These are phyloP conservation scores for Neodon shergylaensis DNA, from an alignment of 2,113 vertebrate species.

Conservation along the genomic window DNA sequence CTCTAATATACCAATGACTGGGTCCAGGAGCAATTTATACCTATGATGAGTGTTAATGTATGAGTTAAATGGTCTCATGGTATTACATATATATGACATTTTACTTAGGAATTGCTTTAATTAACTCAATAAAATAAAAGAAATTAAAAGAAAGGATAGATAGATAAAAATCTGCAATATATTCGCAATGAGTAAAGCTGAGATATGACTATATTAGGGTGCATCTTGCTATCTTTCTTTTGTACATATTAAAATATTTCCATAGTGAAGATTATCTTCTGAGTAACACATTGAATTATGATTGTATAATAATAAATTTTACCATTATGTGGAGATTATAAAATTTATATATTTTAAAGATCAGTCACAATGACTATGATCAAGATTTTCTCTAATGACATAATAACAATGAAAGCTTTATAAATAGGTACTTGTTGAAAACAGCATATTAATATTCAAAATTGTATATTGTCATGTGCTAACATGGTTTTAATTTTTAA, in stretches of 20 bases:
- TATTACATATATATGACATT: neutral
- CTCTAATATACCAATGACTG: neutral
- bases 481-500: slow-evolving; percentile 5
- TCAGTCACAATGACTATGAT: neutral
- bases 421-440: neutral
- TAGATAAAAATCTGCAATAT: neutral
- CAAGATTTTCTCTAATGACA: neutral
- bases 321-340: neutral
- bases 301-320: slow-evolving; percentile 4
- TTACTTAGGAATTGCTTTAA: neutral
- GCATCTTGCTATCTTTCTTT: neutral
- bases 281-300: neutral
- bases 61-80: neutral
- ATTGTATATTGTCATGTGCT: neutral
- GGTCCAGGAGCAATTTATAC: neutral
- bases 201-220: neutral
- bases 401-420: neutral
- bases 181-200: neutral
- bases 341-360: slow-evolving; percentile 23
- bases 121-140: neutral
- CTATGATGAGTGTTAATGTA: neutral
- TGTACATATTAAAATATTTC: neutral
- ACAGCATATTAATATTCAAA: neutral
- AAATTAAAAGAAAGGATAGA: neutral
- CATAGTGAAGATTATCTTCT: slow-evolving; percentile 5